Evolutionary conservation across 2,797 vertebrate species (phyloP).

Genomic region (Channa striata): DNA sequence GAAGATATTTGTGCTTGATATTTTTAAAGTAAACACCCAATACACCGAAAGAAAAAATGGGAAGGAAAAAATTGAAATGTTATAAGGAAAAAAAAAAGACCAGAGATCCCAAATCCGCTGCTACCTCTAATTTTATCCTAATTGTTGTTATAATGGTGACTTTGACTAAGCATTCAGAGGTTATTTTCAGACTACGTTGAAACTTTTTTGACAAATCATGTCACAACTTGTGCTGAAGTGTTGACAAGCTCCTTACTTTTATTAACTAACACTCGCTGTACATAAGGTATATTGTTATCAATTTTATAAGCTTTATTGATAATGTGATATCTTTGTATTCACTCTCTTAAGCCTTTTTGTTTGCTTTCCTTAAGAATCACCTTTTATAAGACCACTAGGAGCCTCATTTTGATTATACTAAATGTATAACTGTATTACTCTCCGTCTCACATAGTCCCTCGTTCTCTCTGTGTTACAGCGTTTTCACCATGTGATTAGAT

Average conservation of each 20-base stretch:
- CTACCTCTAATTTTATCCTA: constrained; percentile 95
- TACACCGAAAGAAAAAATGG: constrained; percentile 65
- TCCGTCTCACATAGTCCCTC: background rate
- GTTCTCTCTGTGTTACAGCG: constrained; percentile 2
- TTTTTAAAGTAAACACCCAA: constrained; percentile 82
- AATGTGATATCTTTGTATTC: constrained; percentile 81
- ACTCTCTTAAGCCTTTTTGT: constrained; percentile 65
- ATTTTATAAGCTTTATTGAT: constrained; percentile 85
- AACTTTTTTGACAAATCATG: constrained; percentile 74
- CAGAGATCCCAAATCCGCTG: constrained; percentile 91
- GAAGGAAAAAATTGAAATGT: constrained; percentile 75
- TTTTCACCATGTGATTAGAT: constrained; percentile 15
- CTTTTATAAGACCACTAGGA: constrained; percentile 77
- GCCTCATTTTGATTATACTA: constrained; percentile 48
- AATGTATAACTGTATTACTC: constrained; percentile 30
- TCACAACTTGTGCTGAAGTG: constrained; percentile 76
- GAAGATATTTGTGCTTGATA: constrained; percentile 69
- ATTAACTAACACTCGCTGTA: constrained; percentile 80
- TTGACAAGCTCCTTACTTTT: constrained; percentile 76
- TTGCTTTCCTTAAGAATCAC: constrained; percentile 50
- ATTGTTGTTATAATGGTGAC: constrained; percentile 76
- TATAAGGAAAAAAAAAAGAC: constrained; percentile 54
- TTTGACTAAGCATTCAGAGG: constrained; percentile 79
- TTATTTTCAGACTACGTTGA: constrained; percentile 84
- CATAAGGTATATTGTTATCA: constrained; percentile 81